These are phyloP conservation scores for Diachasmimorpha longicaudata DNA, from an alignment of 1,140 invertebrate genomes.

Conservation along the genomic window DNA sequence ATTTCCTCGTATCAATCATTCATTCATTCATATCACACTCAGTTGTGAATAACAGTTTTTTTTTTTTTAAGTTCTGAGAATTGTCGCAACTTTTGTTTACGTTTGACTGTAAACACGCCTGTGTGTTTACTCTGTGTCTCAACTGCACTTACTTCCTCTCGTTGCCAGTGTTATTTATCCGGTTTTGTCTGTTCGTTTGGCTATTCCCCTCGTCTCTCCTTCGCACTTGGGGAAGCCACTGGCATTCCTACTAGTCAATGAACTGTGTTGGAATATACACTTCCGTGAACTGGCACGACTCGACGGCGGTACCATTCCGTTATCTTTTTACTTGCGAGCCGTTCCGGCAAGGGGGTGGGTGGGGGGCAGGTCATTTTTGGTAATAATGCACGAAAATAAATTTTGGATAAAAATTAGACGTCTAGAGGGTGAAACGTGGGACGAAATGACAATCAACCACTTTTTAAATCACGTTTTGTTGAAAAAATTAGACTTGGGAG, in stretches of 20 bases:
- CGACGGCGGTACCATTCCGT: background rate
- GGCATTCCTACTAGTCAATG: constrained; percentile 35
- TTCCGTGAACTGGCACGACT: constrained; percentile 5
- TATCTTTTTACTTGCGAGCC: background rate
- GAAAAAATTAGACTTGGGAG: no score
- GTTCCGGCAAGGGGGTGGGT: no score
- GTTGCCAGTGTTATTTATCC: constrained; percentile 1
- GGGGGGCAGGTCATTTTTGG: background rate
- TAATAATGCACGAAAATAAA: no score
- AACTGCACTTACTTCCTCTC: constrained; percentile 2
- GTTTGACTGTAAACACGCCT: background rate
- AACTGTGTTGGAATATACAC: constrained; percentile 20
- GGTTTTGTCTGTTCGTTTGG: background rate
- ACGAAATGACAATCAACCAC: no score
- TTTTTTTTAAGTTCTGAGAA: background rate
- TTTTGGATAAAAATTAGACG: no score
- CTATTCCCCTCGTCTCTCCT: background rate
- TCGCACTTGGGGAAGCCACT: background rate
- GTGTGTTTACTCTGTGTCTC: background rate
- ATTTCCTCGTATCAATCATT: no score
- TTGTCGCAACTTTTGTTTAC: background rate
- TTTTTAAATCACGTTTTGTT: no score
- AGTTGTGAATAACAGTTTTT: no score
- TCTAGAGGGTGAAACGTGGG: no score
- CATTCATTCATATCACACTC: no score